A percentile compares a stretch with the other conserved stretches of the same genome.
These are phyloP conservation scores for Motacilla alba DNA, from an alignment of 2,113 vertebrate genomes.

Conservation along the genomic window DNA sequence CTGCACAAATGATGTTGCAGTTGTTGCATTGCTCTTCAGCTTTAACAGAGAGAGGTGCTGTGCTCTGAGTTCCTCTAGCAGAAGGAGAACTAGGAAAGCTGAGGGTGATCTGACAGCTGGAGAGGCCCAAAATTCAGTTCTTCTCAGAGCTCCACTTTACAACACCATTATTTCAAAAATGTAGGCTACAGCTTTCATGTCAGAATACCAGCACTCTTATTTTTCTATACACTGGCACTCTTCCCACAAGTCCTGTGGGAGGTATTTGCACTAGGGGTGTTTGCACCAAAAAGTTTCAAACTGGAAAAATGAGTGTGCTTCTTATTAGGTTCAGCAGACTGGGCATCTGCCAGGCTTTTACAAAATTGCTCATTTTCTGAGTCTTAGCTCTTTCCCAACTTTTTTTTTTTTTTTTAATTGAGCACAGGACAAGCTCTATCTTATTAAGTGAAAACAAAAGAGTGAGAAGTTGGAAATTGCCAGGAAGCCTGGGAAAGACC, in stretches of 20 bases:
- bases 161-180: not conserved
- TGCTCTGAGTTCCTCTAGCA: not conserved
- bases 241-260: not conserved
- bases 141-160: not conserved
- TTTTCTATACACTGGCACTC: not conserved
- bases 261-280: not conserved
- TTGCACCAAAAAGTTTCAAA: not conserved
- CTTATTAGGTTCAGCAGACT: not conserved
- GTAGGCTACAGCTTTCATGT: not conserved
- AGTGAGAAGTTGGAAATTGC: slow-evolving; percentile 39
- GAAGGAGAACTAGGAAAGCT: not conserved
- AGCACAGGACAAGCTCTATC: not conserved
- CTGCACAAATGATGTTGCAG: not conserved
- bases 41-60: not conserved
- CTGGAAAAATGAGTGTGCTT: not conserved
- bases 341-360: slow-evolving; percentile 10
- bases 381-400: not conserved
- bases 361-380: slow-evolving; percentile 19
- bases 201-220: not conserved
- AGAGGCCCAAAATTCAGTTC: not conserved
- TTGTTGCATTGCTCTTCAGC: not conserved
- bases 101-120: not conserved
- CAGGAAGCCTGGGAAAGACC: slow-evolving; percentile 56
- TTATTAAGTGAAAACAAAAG: slow-evolving; percentile 54
- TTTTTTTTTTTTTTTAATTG: not conserved